These are phyloP conservation scores for Merluccius polli DNA, from an alignment of 2,797 vertebrate species.

Conservation along the genomic window DNA sequence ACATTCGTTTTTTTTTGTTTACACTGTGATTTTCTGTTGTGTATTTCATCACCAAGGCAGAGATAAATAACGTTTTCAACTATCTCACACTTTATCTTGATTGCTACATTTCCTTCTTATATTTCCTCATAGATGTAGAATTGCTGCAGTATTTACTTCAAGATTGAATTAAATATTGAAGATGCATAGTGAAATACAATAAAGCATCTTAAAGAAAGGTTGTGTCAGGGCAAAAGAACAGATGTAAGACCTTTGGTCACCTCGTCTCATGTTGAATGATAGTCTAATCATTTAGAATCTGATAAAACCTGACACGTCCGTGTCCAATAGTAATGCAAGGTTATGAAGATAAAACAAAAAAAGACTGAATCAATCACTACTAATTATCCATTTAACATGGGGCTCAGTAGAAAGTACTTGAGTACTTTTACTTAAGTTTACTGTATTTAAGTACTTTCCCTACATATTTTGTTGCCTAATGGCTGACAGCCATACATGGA, in stretches of 20 bases:
- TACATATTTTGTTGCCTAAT: no score
- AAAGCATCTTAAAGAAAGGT: no score
- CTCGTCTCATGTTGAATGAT: neutral
- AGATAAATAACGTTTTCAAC: no score
- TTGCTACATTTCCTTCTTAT: neutral
- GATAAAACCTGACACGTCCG: neutral
- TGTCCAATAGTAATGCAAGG: neutral
- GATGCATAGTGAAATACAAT: neutral
- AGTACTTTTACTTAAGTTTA: no score
- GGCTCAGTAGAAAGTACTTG: no score
- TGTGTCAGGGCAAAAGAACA: neutral
- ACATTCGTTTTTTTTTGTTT: no score
- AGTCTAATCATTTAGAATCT: neutral
- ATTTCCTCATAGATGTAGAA: neutral
- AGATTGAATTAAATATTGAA: neutral
- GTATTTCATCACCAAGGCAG: no score
- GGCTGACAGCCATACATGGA: no score
- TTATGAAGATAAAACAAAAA: neutral
- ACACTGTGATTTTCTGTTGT: no score
- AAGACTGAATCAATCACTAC: neutral
- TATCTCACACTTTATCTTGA: neutral
- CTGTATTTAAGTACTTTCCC: no score
- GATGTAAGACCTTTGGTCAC: neutral
- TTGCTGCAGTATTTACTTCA: neutral
- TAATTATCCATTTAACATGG: neutral